Evolutionary conservation across 2,113 vertebrate species (phyloP).

Genomic region (Myotis davidii): DNA sequence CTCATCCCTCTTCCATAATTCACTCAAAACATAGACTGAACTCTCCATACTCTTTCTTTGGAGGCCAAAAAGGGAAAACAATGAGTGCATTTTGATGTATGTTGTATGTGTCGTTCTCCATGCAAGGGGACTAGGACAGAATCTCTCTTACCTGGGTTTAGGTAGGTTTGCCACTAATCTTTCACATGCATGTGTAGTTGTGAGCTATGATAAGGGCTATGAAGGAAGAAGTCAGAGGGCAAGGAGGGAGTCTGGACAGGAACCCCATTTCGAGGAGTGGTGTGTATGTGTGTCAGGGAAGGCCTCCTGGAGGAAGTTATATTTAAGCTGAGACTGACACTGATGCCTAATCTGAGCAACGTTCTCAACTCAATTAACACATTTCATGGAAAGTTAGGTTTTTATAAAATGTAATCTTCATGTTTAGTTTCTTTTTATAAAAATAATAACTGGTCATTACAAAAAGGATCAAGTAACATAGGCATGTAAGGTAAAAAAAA

Average conservation of each 20-base stretch:
- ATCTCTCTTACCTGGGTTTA: neutral
- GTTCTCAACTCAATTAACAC: neutral
- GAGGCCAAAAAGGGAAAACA: neutral
- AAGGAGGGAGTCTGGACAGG: neutral
- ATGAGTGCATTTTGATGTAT: neutral
- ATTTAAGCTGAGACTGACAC: neutral
- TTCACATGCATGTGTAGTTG: neutral
- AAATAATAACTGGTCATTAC: neutral
- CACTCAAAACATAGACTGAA: neutral
- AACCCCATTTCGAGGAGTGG: neutral
- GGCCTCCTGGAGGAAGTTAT: neutral
- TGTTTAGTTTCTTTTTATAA: neutral
- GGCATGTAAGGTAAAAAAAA: neutral
- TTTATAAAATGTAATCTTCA: neutral
- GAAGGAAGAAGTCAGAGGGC: neutral
- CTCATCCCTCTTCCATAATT: neutral
- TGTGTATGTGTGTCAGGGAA: neutral
- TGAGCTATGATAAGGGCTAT: neutral
- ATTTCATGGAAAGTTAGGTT: neutral
- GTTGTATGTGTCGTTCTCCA: neutral
- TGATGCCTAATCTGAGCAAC: neutral
- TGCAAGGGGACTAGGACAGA: neutral
- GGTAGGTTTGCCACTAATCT: neutral
- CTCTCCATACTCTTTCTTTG: neutral
- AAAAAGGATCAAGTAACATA: neutral